Evolutionary conservation across 1,140 invertebrate species (phyloP), one percentile per base, ranked within the genome.

Genomic region (Orius insidiosus): DNA sequence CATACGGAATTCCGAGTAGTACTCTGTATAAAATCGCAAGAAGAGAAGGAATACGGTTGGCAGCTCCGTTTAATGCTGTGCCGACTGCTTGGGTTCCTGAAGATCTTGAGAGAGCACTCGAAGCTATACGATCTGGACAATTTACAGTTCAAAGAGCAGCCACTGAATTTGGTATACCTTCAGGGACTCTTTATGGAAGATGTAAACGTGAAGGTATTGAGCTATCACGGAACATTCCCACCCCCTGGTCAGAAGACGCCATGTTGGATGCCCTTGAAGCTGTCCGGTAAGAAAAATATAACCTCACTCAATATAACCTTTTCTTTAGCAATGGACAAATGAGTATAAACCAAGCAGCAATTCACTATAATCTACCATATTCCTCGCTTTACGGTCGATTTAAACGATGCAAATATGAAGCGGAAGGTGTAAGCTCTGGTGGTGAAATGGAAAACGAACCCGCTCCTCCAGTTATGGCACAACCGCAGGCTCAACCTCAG

Each of bases 261-360:
- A 87, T 89, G 84, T 79, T 76, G 7, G 81, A 87, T 62, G 85
- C 85, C 33, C 65, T 89, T 36, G 84, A 87, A 60, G 81, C 85
- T 52, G 83, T 89, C 44, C 78, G 80, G 80, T 84, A 63, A 59
- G 56, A n/a, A n/a, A n/a, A n/a, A n/a, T n/a, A n/a, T 56, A 45
- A 31, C 8, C 38, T 5, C 5, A 18, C 40, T 8, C 15, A n/a
- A 24, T 4, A 24, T 24, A 24, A 46, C 10, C 47, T 47, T 53
- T 37, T 51, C 60, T 67, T n/a, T 60, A 83, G 84, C 55, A 68
- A 85, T 50, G 84, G 85, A 14, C 83, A 86, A 56, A 87, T 90
- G 84, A 86, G 82, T 50, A 88, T 90, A 55, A 90, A 88, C 64
- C 85, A 88, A 65, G 85, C 85, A 40, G 83, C 85, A n/a, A 88